Base-by-base conservation (phyloP, 2,113 vertebrate genomes). In the Dasyornis broadbenti region DNA sequence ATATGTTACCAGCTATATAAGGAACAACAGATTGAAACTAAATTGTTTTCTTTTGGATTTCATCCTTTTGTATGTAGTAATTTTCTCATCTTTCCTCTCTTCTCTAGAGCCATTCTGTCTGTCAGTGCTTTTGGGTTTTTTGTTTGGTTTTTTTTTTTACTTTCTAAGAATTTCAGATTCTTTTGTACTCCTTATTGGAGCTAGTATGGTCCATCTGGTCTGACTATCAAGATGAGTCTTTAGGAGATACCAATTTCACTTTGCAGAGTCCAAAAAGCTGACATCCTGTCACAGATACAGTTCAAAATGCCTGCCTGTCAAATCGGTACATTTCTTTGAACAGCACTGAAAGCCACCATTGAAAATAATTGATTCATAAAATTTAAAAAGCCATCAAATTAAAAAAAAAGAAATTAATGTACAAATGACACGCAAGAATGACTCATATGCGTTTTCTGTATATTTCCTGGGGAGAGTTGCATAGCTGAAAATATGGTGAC, bases 211-310 rank as follows among this genome's bases (percentile, higher is more conserved):
- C 89, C 77, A 94, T 95, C 93, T 95, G 95, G 72, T 78, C 73
- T 92, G 76, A 65, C 68, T 90, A 82, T 90, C 85, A 94, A 77
- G 81, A 87, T 82, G 56, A 94, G 61, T 63, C 47, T 72, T 76
- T 68, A 79, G 44, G 49, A 94, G 40, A 88, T 45, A n/a, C 72
- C 17, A 76, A 3, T 87, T 88, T 88, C 12, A 7, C 40, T 93
- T 78, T 72, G 17, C 28, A n/a, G 78, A 82, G 73, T 93, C 90
- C 88, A 91, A 95, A 82, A 93, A 93, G 53, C 95, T 96, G 94
- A 89, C 84, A 95, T 77, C 26, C 63, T 94, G 54, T 95, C 92
- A 93, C 31, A 94, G 31, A 79, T 42, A 42, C 4, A 61, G 45
- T 85, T 95, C 57, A 88, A 93, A 93, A 77, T 30, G 80, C 37